phyloP scores from a whole-genome alignment of 2,888 invertebrate species.

The Papilio gigon region DNA sequence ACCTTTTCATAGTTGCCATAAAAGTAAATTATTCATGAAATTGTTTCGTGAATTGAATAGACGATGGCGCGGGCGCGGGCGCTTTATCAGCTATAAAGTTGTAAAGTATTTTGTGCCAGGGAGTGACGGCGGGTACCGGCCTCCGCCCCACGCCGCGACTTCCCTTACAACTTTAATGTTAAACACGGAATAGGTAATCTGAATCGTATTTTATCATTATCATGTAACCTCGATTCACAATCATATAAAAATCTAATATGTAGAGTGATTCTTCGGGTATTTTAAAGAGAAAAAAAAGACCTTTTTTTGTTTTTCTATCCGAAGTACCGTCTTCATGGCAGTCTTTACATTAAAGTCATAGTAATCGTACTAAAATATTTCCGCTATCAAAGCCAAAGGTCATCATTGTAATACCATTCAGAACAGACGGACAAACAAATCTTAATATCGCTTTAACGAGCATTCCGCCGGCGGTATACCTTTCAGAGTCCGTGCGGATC shows the following conservation, averaged over 20 bases:
- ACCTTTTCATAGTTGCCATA: conserved; percentile 35
- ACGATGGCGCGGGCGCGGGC: conserved; percentile 32
- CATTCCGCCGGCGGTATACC: conserved; percentile 26
- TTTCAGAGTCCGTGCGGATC: conserved; percentile 13
- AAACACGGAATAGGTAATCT: conserved; percentile 17
- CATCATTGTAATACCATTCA: conserved; percentile 21
- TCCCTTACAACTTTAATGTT: conserved; percentile 29
- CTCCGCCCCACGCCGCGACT: conserved; percentile 28
- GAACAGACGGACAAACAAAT: conserved; percentile 27
- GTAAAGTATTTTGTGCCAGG: conserved; percentile 40
- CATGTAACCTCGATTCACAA: not conserved
- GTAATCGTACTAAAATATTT: no score
- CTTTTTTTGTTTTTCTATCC: not conserved
- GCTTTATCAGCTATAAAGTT: conserved; percentile 40
- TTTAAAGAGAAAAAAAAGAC: not conserved
- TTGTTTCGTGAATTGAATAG: conserved; percentile 40
- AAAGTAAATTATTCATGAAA: conserved; percentile 40
- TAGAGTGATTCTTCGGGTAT: not conserved
- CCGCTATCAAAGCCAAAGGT: not conserved
- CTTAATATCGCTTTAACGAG: conserved; percentile 33
- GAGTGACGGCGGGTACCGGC: conserved; percentile 30
- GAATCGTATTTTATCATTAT: conserved; percentile 10
- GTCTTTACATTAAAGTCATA: not conserved
- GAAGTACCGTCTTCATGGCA: not conserved
- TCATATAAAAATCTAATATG: not conserved